Evolutionary conservation across 1,140 invertebrate genomes (phyloP), one percentile per base, ranked within the genome.

Genomic region (Bombyx mandarina): DNA sequence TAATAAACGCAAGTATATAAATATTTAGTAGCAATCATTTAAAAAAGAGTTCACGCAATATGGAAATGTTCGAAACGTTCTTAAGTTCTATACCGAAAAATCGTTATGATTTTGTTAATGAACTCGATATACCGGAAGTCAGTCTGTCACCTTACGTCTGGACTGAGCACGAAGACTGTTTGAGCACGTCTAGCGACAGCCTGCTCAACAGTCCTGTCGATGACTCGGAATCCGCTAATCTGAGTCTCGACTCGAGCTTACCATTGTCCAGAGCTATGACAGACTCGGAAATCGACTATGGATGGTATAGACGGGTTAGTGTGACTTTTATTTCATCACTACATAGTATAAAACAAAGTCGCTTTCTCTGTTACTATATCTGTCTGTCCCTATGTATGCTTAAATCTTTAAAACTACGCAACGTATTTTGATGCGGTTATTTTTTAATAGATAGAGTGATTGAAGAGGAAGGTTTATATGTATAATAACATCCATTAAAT

Each of bases 271-370:
- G 79, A 9, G 79, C 81, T 42, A 73, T 84, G 77, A 82, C 81
- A 0, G 81, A 79, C 35, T 83, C 81, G 0, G 82, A 86, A 43
- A 82, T 82, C 9, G 82, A 86, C 53, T 86, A 82, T 52, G 68
- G 61, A 2, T 62, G 67, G 45, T 76, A 74, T 59, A 75, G 66
- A 56, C 57, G 73, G 66, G 82, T 84, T 42, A 77, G 75, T 47
- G n/a, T 47, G n/a, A 9, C n/a, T 47, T 47, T 47, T 10, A 47
- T 10, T 47, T 18, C 12, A 18, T n/a, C n/a, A n/a, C n/a, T n/a
- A n/a, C n/a, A n/a, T n/a, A n/a, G n/a, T n/a, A n/a, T n/a, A n/a
- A n/a, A n/a, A n/a, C n/a, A n/a, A n/a, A n/a, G n/a, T n/a, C n/a
- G n/a, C n/a, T n/a, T n/a, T n/a, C n/a, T n/a, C n/a, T n/a, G n/a